phyloP scores from a whole-genome alignment of 2,888 invertebrate species.

The Andrena hattorfiana region DNA sequence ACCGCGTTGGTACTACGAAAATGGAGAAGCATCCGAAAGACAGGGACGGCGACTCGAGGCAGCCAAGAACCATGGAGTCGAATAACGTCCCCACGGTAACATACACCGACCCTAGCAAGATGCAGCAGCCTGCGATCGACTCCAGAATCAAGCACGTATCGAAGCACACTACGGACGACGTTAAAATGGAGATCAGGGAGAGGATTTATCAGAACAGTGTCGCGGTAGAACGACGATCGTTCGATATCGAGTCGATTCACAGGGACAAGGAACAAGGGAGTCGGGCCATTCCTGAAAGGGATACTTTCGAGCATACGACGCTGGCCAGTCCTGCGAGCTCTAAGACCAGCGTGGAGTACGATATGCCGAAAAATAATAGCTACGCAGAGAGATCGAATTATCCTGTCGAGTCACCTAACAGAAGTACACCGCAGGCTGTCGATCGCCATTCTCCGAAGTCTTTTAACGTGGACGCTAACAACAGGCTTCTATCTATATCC shows the following conservation, averaged over 20 bases:
- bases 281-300: constrained; percentile 59
- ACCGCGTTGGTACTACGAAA: constrained; percentile 77
- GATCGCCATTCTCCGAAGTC: constrained; percentile 71
- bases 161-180: constrained; percentile 73
- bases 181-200: constrained; percentile 75
- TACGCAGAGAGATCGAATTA: constrained; percentile 69
- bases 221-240: constrained; percentile 68
- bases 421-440: constrained; percentile 49
- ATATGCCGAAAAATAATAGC: constrained; percentile 50
- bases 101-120: constrained; percentile 77
- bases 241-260: constrained; percentile 75
- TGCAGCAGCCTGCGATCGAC: constrained; percentile 72
- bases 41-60: constrained; percentile 71
- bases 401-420: constrained; percentile 61
- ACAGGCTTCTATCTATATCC: constrained; percentile 57
- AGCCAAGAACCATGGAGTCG: constrained; percentile 70
- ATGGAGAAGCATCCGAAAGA: constrained; percentile 70
- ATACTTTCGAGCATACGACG: constrained; percentile 60
- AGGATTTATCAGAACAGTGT: constrained; percentile 75
- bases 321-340: constrained; percentile 46
- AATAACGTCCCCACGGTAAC: constrained; percentile 76
- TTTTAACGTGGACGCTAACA: constrained; percentile 64
- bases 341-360: constrained; percentile 64
- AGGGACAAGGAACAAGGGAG: constrained; percentile 69
- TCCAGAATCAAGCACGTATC: constrained; percentile 68